These are phyloP conservation scores for Tichodroma muraria DNA, from an alignment of 2,113 vertebrate genomes.

Conservation along the genomic window DNA sequence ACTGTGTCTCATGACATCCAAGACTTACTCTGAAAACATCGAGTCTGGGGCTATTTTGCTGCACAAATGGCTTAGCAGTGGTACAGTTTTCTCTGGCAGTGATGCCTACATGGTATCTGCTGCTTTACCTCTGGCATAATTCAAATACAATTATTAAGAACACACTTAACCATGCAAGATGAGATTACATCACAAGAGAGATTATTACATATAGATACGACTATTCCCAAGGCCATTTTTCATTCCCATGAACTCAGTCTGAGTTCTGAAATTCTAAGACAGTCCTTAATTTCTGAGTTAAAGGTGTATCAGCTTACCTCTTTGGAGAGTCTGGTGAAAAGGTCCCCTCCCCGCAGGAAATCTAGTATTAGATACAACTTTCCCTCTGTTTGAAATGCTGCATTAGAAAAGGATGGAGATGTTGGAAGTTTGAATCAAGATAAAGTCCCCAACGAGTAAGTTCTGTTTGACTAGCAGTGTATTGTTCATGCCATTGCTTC, in stretches of 20 bases:
- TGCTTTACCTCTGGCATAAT: background rate
- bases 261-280: background rate
- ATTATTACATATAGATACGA: background rate
- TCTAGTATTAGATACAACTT: slow-evolving; percentile 96
- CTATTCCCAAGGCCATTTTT: background rate
- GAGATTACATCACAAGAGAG: background rate
- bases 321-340: slow-evolving; percentile 95
- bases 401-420: slow-evolving; percentile 25
- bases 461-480: background rate
- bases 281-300: background rate
- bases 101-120: background rate
- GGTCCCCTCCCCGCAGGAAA: slow-evolving; percentile 93
- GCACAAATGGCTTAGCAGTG: background rate
- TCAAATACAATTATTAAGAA: background rate
- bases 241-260: background rate
- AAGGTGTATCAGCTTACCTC: slow-evolving; percentile 73
- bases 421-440: background rate
- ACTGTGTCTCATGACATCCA: background rate
- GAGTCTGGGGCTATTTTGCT: background rate
- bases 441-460: background rate
- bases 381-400: slow-evolving; percentile 97
- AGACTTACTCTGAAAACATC: background rate
- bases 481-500: background rate
- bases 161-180: background rate
- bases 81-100: background rate